Conservation (phyloP, 2,113 vertebrate species). For the Sander lucioperca region DNA sequence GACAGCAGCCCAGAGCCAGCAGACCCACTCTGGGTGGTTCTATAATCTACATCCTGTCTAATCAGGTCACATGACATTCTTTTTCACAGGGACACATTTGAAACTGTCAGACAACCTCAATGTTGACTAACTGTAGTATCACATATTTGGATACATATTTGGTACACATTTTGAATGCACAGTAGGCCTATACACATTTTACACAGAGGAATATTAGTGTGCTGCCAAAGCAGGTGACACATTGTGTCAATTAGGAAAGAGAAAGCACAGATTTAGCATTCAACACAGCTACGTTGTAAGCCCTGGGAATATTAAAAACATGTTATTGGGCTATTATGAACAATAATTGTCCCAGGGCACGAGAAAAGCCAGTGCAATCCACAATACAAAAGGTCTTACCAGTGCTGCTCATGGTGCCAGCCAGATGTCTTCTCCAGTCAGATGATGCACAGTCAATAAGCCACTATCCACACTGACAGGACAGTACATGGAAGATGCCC, state of each 20-base stretch:
- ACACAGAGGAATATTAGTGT: neutral
- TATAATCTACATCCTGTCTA: slow-evolving; percentile 6
- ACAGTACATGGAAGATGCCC: slow-evolving; percentile 66
- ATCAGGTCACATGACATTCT: slow-evolving; percentile 18
- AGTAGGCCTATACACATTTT: neutral
- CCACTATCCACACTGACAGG: slow-evolving; percentile 63
- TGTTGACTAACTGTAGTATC: neutral
- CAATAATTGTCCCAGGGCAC: neutral
- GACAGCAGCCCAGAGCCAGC: slow-evolving; percentile 47
- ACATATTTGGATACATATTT: no score
- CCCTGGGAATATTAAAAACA: neutral
- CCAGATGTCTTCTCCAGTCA: slow-evolving; percentile 44
- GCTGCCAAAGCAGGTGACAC: neutral
- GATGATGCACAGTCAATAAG: slow-evolving; percentile 68
- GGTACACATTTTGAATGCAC: neutral
- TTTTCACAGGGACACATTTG: neutral
- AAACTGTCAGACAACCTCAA: slow-evolving; percentile 10
- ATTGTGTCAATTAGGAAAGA: slow-evolving; percentile 1
- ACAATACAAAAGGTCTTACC: slow-evolving; percentile 55
- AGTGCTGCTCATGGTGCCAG: slow-evolving; percentile 77
- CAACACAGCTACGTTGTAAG: neutral
- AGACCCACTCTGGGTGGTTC: slow-evolving; percentile 14
- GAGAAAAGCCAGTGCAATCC: neutral
- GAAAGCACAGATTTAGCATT: neutral
- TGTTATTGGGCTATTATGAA: neutral